These are phyloP conservation scores for Leptosomus discolor DNA, from an alignment of 2,113 vertebrate species.

Conservation along the genomic window DNA sequence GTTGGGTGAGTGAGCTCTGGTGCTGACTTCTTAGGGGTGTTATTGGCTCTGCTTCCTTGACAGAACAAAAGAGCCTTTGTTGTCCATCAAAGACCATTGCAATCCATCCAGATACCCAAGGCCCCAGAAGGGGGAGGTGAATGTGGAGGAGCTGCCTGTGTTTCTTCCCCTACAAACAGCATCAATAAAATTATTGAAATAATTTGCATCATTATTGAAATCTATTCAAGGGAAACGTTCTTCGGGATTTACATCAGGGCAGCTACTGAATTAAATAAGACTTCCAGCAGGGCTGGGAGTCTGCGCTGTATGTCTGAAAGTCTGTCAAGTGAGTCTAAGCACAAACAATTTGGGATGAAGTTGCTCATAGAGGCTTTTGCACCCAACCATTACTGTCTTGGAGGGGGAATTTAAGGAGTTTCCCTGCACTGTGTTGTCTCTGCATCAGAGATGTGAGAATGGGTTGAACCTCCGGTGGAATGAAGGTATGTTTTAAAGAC, in stretches of 20 bases:
- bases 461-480: neutral
- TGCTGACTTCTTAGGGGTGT: neutral
- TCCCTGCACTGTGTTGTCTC: neutral
- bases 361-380: neutral
- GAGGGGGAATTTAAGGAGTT: neutral
- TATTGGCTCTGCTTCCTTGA: conserved; percentile 12
- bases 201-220: neutral
- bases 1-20: neutral
- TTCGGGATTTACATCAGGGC: neutral
- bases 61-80: conserved; percentile 50
- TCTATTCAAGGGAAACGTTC: neutral
- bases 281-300: neutral
- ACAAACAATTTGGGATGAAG: neutral
- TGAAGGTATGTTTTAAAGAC: neutral
- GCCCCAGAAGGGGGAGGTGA: conserved; percentile 10
- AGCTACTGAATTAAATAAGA: neutral
- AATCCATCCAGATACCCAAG: conserved; percentile 22
- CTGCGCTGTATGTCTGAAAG: neutral
- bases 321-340: neutral
- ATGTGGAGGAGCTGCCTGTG: neutral
- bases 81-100: conserved; percentile 15
- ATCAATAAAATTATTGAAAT: neutral
- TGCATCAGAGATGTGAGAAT: neutral
- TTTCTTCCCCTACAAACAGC: neutral
- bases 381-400: neutral